Conservation (phyloP, 2,113 vertebrate species). For the Spermophilus dauricus region DNA sequence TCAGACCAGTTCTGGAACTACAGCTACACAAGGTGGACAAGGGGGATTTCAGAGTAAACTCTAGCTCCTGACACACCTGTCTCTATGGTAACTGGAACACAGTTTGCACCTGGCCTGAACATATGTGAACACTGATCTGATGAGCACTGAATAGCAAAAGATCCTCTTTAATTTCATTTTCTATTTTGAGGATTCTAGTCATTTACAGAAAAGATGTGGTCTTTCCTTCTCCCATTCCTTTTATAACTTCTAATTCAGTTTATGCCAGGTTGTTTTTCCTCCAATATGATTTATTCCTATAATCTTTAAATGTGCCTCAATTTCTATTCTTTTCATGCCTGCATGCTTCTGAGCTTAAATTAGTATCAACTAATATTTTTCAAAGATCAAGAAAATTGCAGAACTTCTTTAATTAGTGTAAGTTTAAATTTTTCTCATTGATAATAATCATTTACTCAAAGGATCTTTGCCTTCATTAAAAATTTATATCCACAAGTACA, state of each 20-base stretch:
- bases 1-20: conserved; percentile 1
- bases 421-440: background rate
- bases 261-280: background rate
- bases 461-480: conserved; percentile 47
- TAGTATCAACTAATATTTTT: background rate
- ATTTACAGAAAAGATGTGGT: conserved; percentile 3
- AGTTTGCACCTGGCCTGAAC: background rate
- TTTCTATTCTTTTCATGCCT: conserved; percentile 17
- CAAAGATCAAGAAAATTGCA: conserved; percentile 11
- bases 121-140: background rate
- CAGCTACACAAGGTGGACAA: background rate
- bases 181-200: background rate
- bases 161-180: background rate
- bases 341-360: background rate
- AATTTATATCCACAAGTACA: conserved; percentile 33
- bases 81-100: background rate
- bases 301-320: background rate
- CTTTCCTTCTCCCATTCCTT: background rate
- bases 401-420: conserved; percentile 39
- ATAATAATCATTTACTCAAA: conserved; percentile 34
- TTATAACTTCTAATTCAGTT: background rate
- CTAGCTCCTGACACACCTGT: background rate
- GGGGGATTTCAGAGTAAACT: background rate
- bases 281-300: background rate
- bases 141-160: background rate